Evolutionary conservation across 2,888 invertebrate genomes (phyloP).

Genomic region (Leistus spinibarbis): DNA sequence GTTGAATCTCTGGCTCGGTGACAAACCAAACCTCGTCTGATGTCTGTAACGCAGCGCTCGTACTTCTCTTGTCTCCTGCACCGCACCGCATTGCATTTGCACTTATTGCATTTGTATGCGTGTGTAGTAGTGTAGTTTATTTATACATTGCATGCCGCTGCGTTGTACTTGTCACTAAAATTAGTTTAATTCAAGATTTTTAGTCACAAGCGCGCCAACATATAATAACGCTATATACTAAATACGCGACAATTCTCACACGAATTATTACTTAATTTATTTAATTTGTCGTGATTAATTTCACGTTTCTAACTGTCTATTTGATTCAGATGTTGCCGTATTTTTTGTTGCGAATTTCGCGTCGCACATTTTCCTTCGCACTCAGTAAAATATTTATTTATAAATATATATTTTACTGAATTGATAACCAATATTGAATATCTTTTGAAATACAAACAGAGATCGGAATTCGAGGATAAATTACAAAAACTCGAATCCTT

Average conservation of each 20-base stretch:
- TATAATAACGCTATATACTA: not conserved
- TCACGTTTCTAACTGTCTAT: not conserved
- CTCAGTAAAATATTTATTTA: no score
- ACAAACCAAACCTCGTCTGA: not conserved
- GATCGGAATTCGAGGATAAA: no score
- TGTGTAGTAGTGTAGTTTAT: not conserved
- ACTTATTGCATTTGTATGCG: not conserved
- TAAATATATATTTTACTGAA: no score
- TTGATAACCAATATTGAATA: no score
- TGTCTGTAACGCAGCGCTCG: not conserved
- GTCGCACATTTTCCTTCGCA: no score
- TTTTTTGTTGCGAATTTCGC: not conserved
- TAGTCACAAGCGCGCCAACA: constrained; percentile 5
- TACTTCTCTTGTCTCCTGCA: not conserved
- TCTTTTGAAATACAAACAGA: no score
- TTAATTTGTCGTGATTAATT: not conserved
- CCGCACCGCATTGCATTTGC: no score
- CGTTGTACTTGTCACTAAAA: constrained; percentile 17
- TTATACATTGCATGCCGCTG: not conserved
- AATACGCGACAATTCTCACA: not conserved
- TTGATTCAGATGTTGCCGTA: not conserved
- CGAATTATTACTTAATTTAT: not conserved
- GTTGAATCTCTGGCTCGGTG: constrained; percentile 1
- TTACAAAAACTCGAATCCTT: no score
- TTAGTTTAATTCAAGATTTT: constrained; percentile 19